Conservation (phyloP, 1,140 invertebrate genomes). For the Trissolcus basalis region DNA sequence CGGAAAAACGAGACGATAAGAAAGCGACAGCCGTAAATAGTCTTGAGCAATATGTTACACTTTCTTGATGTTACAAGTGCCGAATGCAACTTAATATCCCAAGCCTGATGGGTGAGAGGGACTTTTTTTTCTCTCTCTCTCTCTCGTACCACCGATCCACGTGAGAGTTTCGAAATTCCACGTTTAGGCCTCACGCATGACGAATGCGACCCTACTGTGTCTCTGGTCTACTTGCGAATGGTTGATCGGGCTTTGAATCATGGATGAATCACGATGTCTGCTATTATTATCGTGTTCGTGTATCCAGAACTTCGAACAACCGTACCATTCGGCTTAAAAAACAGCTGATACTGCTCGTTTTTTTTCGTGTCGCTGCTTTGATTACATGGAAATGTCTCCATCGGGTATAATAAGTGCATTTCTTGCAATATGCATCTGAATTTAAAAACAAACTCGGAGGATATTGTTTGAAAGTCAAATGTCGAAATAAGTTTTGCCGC, state of each 20-base stretch:
- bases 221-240: constrained; percentile 49
- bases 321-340: constrained; percentile 7
- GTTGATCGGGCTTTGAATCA: constrained; percentile 46
- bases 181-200: constrained; percentile 46
- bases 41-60: constrained; percentile 48
- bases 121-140: constrained; percentile 30
- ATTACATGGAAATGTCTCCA: neutral
- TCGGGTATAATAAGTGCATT: too few relatives aligned
- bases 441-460: too few relatives aligned
- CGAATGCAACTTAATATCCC: constrained; percentile 55
- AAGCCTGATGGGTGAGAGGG: constrained; percentile 23
- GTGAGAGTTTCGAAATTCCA: constrained; percentile 58
- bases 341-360: constrained; percentile 32
- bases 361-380: neutral
- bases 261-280: constrained; percentile 44
- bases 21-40: constrained; percentile 44
- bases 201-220: constrained; percentile 36
- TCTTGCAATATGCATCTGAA: too few relatives aligned
- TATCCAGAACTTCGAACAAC: neutral
- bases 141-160: constrained; percentile 43
- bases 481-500: too few relatives aligned
- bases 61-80: constrained; percentile 53
- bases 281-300: constrained; percentile 39
- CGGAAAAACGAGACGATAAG: constrained; percentile 41
- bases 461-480: too few relatives aligned